Evolutionary conservation across 1,140 invertebrate species (phyloP), one percentile per base, ranked within the genome.

Genomic region (Drosophila lowei): DNA sequence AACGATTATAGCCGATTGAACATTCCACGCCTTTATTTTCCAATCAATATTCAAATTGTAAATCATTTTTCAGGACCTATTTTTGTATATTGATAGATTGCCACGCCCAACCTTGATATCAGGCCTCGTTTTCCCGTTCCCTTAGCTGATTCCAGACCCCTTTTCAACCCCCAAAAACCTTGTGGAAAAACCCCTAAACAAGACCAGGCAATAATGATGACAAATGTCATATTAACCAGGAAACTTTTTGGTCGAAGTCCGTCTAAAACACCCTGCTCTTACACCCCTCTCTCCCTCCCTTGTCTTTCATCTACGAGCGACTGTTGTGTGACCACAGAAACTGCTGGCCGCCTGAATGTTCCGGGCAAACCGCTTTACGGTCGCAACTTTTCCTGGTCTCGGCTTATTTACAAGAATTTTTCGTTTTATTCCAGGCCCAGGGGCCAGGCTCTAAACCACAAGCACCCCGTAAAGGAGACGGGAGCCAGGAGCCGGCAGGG

Each of bases 381-480:
- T 72, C 55, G 65, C 55, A 80, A 70, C 66, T 70, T 84, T 74
- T 56, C 42, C 49, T 58, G 78, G 49, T 59, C 49, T 66, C 58
- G 61, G 77, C 70, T 86, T 85, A 86, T 85, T 85, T 86, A 81
- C 73, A 77, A 63, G 65, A 64, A 86, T 81, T 77, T 61, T 60
- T 70, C 73, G 59, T 76, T 78, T 64, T 62, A 59, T 81, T 68
- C 59, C 72, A 73, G 74, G 77, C 74, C 72, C 66, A 55, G 56
- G 60, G 41, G 30, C 50, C 65, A 50, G 72, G 63, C 67, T 47
- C 8, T 48, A 52, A 66, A 42, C 48, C 48, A 28, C 16, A 57
- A 25, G 48, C 58, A 52, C 28, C 55, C 28, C 55, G 47, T 53
- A 58, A 38, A 38, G 11, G 34, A 38, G 30, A 44, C 42, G 30